A percentile compares a stretch with the other conserved stretches of the same genome.
Conservation (phyloP, 92 coral and sea anemone species). For the Heteractis magnifica region DNA sequence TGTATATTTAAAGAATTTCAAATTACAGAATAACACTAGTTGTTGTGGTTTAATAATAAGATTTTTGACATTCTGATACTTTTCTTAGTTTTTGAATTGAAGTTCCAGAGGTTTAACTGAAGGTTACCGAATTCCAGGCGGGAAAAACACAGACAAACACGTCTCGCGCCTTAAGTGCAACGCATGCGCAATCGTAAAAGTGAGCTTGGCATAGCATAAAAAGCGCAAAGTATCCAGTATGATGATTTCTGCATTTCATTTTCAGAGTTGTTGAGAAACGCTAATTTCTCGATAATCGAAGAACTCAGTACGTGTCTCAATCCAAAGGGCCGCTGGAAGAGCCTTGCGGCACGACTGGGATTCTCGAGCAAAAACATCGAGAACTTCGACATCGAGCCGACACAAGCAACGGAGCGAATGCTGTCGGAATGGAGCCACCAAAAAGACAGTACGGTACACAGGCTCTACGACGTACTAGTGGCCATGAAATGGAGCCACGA, state of each 20-base stretch:
- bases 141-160: too few species aligned
- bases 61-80: too few species aligned
- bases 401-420: conserved; percentile 57
- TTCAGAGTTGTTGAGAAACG: conserved; percentile 3
- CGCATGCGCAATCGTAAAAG: too few species aligned
- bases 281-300: conserved; percentile 9
- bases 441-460: conserved; percentile 44
- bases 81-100: too few species aligned
- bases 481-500: conserved; percentile 52
- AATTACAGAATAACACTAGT: too few species aligned
- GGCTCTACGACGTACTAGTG: conserved; percentile 36
- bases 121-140: too few species aligned
- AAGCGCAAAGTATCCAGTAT: too few species aligned
- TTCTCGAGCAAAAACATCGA: conserved; percentile 50
- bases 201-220: too few species aligned
- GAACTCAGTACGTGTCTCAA: conserved; percentile 49
- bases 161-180: too few species aligned
- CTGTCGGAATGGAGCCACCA: conserved; percentile 57
- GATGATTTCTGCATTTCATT: neutral
- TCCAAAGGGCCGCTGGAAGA: conserved; percentile 63
- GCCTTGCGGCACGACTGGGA: conserved; percentile 53
- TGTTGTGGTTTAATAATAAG: too few species aligned
- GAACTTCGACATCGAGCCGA: conserved; percentile 51
- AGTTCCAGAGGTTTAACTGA: too few species aligned
- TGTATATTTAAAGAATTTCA: too few species aligned